Evolutionary conservation across 2,797 vertebrate genomes (phyloP), one percentile per base, ranked within the genome.

Genomic region (Scyliorhinus canicula): DNA sequence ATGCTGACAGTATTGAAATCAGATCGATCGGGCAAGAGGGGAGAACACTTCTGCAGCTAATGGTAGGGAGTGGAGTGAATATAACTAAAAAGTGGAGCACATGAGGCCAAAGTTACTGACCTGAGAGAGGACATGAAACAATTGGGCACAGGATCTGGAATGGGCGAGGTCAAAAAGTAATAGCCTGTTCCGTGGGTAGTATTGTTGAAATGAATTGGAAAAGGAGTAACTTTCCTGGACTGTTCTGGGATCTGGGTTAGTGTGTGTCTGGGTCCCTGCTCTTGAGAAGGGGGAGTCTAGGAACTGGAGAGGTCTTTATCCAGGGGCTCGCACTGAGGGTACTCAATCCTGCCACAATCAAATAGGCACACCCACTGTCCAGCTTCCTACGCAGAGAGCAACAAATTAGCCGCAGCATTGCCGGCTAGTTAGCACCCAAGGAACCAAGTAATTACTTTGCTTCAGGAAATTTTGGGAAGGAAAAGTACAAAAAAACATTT

Each of bases 1-100:
- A 65, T n/a, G n/a, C 88, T 91, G 88, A 91, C 88, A 91, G 57
- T 63, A 91, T 40, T 63, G 88, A 91, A 91, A 91, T 65, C 88
- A 91, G 88, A 91, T 91, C 88, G 88, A 91, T 91, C 88, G 57
- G 88, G 60, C 57, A 65, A 65, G 57, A 40, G 57, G 57, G 57
- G n/a, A 91, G 60, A 91, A 44, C 40, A 44, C 65, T 63, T 91
- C 57, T 91, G 88, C 57, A 44, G 88, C 60, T 91, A 63, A 91
- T 44, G 88, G 57, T 65, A 44, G 60, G 60, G 40, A 26, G 88
- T 91, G 88, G 24, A 63, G 55, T 65, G 57, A 91, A 91, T 91
- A n/a, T 63, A 57, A 91, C 65, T 91, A 63, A 91, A 91, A 40
- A 63, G 40, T 91, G 88, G 88, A 28, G 21, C 21, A 63, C 65